Conservation (phyloP, 2,113 vertebrate species). For the Chiloscyllium plagiosum region DNA sequence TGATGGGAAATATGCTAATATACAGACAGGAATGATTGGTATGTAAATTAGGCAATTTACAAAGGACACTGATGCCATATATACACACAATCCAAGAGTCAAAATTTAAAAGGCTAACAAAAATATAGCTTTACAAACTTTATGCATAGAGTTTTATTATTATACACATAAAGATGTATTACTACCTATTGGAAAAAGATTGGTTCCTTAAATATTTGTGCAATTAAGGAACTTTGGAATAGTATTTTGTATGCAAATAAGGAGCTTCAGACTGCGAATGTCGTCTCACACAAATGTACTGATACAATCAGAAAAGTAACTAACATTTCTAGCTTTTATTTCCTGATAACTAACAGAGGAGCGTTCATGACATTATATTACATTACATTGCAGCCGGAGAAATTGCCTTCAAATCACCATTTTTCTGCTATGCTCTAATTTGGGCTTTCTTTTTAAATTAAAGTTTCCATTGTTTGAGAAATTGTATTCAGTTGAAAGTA, state of each 20-base stretch:
- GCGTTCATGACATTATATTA: neutral
- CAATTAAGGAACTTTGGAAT: neutral
- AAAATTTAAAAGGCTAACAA: neutral
- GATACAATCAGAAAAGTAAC: neutral
- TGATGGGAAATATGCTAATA: constrained; percentile 16
- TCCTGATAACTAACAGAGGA: neutral
- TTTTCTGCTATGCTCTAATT: neutral
- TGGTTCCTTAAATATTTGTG: constrained; percentile 6
- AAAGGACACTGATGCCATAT: neutral
- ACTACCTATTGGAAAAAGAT: neutral
- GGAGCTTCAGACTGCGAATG: neutral
- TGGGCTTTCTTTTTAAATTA: neutral
- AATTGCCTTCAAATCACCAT: neutral
- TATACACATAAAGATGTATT: neutral
- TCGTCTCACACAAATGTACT: neutral
- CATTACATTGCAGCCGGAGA: neutral
- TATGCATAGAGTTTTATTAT: neutral
- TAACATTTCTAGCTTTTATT: neutral
- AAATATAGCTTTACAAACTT: neutral
- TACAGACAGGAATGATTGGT: neutral
- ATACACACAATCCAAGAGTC: neutral
- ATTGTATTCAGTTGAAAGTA: neutral
- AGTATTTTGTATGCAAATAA: constrained; percentile 12
- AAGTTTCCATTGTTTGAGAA: neutral
- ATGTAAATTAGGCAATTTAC: constrained; percentile 25